Base-by-base conservation (phyloP, 1,140 invertebrate genomes). In the Calosoma granatense region DNA sequence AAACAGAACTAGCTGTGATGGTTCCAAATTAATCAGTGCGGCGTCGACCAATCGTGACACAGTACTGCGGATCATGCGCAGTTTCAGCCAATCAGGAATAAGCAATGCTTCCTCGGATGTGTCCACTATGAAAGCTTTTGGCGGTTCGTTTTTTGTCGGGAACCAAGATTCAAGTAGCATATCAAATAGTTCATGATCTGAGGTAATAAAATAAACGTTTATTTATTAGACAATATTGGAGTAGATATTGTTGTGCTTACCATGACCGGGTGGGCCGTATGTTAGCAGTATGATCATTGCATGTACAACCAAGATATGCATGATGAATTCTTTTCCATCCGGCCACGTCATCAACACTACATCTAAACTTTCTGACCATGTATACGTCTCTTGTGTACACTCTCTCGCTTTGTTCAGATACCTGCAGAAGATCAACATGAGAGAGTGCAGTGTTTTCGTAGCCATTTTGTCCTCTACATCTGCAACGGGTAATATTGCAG, bases 271-370 rank as follows among this genome's bases (percentile, higher is more conserved):
- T 1, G 84, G 82, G 19, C 86, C 84, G 62, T 85, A 91, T 1
- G 92, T 94, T 0, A 97, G 71, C 0, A 97, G 73, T 63, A 97
- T 94, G n/a, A 97, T 87, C 72, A 95, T 92, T 1, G 94, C 92
- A 67, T 97, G 93, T 22, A 97, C 90, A 0, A 96, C 85, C 2
- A 94, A 73, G 57, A 94, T 86, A 67, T 94, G 88, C 70, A 97
- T 79, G 0, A 86, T 88, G 39, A 88, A 87, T 62, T 88, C 82
- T 55, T 92, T 83, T 0, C 90, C 90, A 41, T 80, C 81, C n/a
- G 81, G 76, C 87, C 94, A 97, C 61, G 90, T 84, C 2, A 98
- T 81, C 19, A 89, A 70, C 20, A 88, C 77, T 55, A 85, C 75
- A 63, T 86, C 83, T 56, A 86, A 84, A 59, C 78, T 83, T 56